Evolutionary conservation across 2,113 vertebrate genomes (phyloP), one percentile per base, ranked within the genome.

Genomic region (Urocitellus parryii): DNA sequence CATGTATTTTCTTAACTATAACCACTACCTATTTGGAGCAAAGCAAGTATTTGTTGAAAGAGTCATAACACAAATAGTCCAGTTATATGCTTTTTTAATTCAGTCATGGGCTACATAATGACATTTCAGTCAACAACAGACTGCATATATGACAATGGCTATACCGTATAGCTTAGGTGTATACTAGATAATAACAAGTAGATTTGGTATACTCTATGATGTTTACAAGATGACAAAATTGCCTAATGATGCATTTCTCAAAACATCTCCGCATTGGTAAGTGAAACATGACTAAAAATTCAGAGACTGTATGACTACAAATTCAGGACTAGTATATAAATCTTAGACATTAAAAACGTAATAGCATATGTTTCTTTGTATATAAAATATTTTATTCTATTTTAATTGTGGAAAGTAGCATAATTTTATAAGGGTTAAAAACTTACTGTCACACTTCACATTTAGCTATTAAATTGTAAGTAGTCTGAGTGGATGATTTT

Each of bases 201-300:
- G 32, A 20, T 48, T 39, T 61, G 13, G 32, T 5, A 20, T 34
- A 10, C 27, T 34, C 16, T 27, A 24, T 20, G 24, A n/a, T 39
- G 48, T 22, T 17, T 27, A 16, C 16, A 27, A 4, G 9, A 8
- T 20, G 14, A 25, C 8, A 1, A 53, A 56, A 13, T 12, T n/a
- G 10, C 67, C 48, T 24, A 14, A 51, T n/a, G 3, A 45, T n/a
- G 6, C 1, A n/a, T 58, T 29, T 78, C 63, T 72, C 24, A 72
- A 16, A 72, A 45, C 10, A 8, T 10, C 27, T 2, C 11, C 5
- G 8, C 5, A 4, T 2, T 17, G 1, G 34, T 45, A 16, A 25
- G 17, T 11, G 34, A 24, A 24, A 22, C 10, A 39, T 12, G 37
- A 32, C 24, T 37, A 32, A 2, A 77, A 82, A 73, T 74, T 79